Percentiles rank a stretch among this genome's conserved stretches.
Conservation (phyloP, 2,888 invertebrate species). For the Meandrusa payeni region DNA sequence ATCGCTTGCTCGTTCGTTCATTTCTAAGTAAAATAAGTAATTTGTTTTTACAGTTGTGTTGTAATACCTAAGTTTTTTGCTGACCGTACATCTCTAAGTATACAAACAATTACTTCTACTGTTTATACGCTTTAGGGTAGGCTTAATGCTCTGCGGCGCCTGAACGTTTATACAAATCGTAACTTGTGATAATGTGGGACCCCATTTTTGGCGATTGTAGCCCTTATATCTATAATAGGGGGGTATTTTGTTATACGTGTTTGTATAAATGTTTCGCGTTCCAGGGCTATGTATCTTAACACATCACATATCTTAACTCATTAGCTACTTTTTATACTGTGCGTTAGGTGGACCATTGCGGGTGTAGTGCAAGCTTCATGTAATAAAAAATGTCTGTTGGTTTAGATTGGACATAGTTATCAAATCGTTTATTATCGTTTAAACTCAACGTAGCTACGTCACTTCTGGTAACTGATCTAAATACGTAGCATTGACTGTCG, state of each 20-base stretch:
- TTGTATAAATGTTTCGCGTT: conserved; percentile 40
- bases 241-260: conserved; percentile 23
- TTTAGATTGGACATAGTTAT: conserved; percentile 13
- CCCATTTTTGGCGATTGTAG: conserved; percentile 1
- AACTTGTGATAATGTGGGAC: conserved; percentile 34
- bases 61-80: no score
- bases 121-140: conserved; percentile 71
- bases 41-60: no score
- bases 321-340: conserved; percentile 67
- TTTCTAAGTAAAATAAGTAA: no score
- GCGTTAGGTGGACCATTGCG: conserved; percentile 67
- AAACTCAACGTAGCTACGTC: no score
- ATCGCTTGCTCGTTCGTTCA: no score
- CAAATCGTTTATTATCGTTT: no score
- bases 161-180: conserved; percentile 39
- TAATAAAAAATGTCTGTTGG: neutral
- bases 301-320: conserved; percentile 75
- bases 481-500: no score
- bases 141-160: conserved; percentile 45
- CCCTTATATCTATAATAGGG: neutral
- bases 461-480: no score
- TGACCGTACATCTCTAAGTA: conserved; percentile 53
- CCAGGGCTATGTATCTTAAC: conserved; percentile 53
- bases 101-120: conserved; percentile 53
- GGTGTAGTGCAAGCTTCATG: conserved; percentile 7